Evolutionary conservation across 2,888 invertebrate genomes (phyloP), one percentile per base, ranked within the genome.

Genomic region (Lasioglossum pauxillum): DNA sequence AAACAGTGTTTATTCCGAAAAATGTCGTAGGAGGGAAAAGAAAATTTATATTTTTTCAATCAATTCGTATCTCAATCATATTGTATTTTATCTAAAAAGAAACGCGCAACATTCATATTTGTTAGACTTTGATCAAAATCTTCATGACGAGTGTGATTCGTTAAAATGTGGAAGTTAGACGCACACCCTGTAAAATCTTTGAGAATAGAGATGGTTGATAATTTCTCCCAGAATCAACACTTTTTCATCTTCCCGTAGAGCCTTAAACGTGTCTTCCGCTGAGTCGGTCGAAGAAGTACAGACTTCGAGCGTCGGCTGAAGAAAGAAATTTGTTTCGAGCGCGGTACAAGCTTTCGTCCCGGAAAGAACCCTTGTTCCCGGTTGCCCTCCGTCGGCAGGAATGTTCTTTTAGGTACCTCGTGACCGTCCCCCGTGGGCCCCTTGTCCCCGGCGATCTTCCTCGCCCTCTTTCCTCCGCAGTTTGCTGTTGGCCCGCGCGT

Each of bases 381-480:
- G 27, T 64, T 53, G 60, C 60, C 27, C 79, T 64, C 41, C 81
- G 41, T 38, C 71, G 78, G 38, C 74, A 82, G 81, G 82, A 83
- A 38, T 90, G 84, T 89, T 88, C 85, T 87, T 84, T 72, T 71
- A 76, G 83, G 82, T 87, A 87, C 64, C 75, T 67, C 84, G 83
- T 75, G 86, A 82, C 80, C 75, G 16, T 83, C 44, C 10, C 35
- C n/a, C 75, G 38, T 23, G 31, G 67, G 67, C 31, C 35, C 35
- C 41, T 16, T 31, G 60, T 31, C 27, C 5, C 41, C 44, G 35
- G 16, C n/a, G 31, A 49, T 41, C 49, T 78, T 49, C 35, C 75
- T 38, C 38, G 35, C 31, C 77, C 80, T 53, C 72, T 73, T 72
- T 35, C 38, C 69, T 67, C 16, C 60, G 60, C 23, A 53, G 60